phyloP scores from a whole-genome alignment of 2,113 vertebrate species.

The Salvator merianae region DNA sequence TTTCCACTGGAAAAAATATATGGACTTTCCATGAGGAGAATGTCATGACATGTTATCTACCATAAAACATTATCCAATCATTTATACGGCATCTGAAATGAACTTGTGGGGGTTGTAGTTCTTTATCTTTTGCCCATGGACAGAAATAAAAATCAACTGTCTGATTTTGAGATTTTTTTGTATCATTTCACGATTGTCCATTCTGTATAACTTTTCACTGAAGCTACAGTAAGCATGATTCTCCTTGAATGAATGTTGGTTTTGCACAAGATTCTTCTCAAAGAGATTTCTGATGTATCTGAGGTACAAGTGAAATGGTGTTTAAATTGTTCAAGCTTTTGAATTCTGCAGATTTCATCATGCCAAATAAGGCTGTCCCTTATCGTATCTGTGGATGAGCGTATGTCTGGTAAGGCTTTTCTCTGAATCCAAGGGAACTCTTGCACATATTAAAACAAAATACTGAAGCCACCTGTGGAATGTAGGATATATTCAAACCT shows the following conservation, averaged over 20 bases:
- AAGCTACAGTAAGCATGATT: background rate
- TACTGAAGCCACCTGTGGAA: too few relatives aligned
- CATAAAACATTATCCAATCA: background rate
- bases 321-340: too few relatives aligned
- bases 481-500: too few relatives aligned
- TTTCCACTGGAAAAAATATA: background rate
- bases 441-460: too few relatives aligned
- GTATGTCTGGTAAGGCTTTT: too few relatives aligned
- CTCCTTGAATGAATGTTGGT: background rate
- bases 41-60: too few relatives aligned
- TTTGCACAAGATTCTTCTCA: background rate
- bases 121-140: background rate
- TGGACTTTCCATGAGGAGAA: background rate
- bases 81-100: background rate
- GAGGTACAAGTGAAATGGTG: too few relatives aligned
- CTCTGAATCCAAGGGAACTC: too few relatives aligned
- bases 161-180: constrained; percentile 15
- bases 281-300: constrained; percentile 3
- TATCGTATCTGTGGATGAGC: too few relatives aligned
- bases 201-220: background rate
- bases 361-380: too few relatives aligned
- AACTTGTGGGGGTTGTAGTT: too few relatives aligned
- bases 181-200: constrained; percentile 11
- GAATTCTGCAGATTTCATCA: too few relatives aligned
- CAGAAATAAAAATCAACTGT: background rate